Base-by-base conservation (phyloP, 2,113 vertebrate genomes). In the Scomber japonicus region DNA sequence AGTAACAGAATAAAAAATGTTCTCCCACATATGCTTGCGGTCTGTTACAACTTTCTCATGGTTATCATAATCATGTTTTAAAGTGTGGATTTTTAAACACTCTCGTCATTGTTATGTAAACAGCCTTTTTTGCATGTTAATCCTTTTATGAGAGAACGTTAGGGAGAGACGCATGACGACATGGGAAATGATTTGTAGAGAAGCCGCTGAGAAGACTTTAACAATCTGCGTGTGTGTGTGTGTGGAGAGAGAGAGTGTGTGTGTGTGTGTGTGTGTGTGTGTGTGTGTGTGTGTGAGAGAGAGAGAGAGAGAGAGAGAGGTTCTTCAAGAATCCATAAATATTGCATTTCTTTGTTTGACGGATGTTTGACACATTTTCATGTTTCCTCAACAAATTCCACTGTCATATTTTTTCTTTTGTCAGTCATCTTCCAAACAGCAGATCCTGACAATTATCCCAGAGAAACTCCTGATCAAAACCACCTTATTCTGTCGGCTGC, bases 381-480 rank as follows among this genome's bases (percentile, higher is more conserved):
- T 93, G 92, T 92, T 94, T 93, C 91, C 90, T 86, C 90, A 93
- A 94, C 93, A 94, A 93, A 93, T 93, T 87, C 88, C 87, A 89
- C 86, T 92, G 92, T 93, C 91, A 90, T 46, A 81, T 91, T 82
- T 85, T 71, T 75, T 78, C 93, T 93, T 93, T 94, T 73, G 91
- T 93, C 92, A 94, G 80, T 89, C 77, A 89, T 92, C 88, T 91
- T 89, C 88, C 92, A 88, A 92, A 92, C 87, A 75, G 73, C 78
- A 82, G 60, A 85, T 93, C 82, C 91, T 94, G 94, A 95, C 94
- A 95, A 95, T 94, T 94, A 94, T 93, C 82, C 91, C 79, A 63
- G 61, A 83, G 89, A 87, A 89, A 83, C 83, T 92, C 90, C 87
- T 94, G 92, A 94, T 94, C 86, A 90, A 88, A 92, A 89, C 87